phyloP scores from a whole-genome alignment of 2,113 vertebrate genomes.

The Pandion haliaetus region DNA sequence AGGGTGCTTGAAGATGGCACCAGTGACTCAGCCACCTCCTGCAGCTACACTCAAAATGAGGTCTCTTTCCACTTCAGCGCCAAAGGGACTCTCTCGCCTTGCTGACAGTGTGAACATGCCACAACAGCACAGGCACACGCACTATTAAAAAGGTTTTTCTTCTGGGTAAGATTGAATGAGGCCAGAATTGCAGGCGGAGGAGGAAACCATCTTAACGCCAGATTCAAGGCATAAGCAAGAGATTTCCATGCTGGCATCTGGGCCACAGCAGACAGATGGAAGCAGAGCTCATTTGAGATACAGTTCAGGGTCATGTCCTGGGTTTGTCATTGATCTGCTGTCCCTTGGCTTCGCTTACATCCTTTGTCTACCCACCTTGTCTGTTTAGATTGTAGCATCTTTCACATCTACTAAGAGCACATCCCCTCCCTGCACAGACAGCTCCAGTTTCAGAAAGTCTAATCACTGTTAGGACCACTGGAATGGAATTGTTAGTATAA shows the following conservation, averaged over 20 bases:
- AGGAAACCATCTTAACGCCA: background rate
- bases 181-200: background rate
- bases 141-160: background rate
- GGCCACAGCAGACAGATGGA: background rate
- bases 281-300: background rate
- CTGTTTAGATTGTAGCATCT: background rate
- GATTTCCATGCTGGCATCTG: background rate
- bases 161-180: background rate
- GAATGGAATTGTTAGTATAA: background rate
- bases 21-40: background rate
- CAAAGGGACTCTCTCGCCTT: background rate
- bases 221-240: background rate
- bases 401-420: fast-evolving
- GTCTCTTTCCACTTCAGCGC: background rate
- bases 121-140: background rate
- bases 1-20: background rate
- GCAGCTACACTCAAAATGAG: background rate
- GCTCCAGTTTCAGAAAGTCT: background rate
- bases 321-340: background rate
- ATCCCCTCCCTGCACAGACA: background rate
- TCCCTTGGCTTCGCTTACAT: background rate
- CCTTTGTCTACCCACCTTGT: background rate
- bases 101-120: background rate
- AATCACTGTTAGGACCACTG: fast-evolving
- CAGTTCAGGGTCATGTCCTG: background rate